Evolutionary conservation across 2,888 invertebrate genomes (phyloP).

Genomic region (Bhutanitis thaidina): DNA sequence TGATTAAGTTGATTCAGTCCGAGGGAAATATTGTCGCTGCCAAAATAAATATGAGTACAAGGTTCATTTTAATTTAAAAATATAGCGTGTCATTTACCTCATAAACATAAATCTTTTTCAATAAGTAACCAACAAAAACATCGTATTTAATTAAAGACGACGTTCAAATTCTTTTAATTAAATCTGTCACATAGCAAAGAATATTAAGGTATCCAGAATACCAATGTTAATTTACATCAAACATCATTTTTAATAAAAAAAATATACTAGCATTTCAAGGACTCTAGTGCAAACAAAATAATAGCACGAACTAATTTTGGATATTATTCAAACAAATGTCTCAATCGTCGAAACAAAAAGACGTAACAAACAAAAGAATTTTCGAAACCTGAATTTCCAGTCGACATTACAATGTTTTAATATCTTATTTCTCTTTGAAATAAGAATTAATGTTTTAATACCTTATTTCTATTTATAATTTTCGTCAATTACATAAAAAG

Average conservation of each 20-base stretch:
- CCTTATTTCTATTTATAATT: too few relatives aligned
- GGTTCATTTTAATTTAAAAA: constrained; percentile 10
- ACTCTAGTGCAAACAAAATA: not conserved
- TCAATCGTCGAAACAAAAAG: constrained; percentile 6
- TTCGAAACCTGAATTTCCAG: not conserved
- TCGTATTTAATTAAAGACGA: too few relatives aligned
- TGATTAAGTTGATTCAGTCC: constrained; percentile 31
- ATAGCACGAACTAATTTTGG: constrained; percentile 8
- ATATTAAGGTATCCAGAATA: too few relatives aligned
- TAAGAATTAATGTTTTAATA: not conserved
- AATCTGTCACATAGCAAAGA: too few relatives aligned
- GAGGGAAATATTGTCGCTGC: constrained; percentile 25
- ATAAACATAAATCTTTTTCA: not conserved
- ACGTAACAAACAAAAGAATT: constrained; percentile 4
- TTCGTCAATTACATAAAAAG: too few relatives aligned
- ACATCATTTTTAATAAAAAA: too few relatives aligned
- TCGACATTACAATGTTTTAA: not conserved
- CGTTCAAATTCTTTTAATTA: too few relatives aligned
- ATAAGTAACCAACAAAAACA: too few relatives aligned
- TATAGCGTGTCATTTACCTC: constrained; percentile 9
- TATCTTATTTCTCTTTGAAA: too few relatives aligned
- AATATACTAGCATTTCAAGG: not conserved
- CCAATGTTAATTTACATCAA: too few relatives aligned
- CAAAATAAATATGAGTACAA: constrained; percentile 29
- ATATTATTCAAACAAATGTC: constrained; percentile 13